Conservation (phyloP, 2,113 vertebrate genomes). For the Sylvicapra grimmia region DNA sequence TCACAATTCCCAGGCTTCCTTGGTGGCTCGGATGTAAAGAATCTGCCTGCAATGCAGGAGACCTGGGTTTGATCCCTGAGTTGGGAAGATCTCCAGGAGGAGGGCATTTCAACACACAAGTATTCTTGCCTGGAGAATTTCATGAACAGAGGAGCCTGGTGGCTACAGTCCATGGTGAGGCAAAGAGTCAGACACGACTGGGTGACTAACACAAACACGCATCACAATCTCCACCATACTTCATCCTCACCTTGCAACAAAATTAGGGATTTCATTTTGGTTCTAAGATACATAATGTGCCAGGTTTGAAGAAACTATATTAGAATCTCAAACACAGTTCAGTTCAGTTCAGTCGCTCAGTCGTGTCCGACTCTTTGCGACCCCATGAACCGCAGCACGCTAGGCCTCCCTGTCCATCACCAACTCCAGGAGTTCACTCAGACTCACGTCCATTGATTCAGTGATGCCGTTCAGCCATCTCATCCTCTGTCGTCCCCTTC, state of each 20-base stretch:
- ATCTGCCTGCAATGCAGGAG: neutral
- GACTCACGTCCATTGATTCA: rapidly evolving
- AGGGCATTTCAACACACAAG: neutral
- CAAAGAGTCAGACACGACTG: neutral
- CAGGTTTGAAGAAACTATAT: neutral
- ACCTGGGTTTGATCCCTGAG: neutral
- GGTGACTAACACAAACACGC: neutral
- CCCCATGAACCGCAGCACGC: no score
- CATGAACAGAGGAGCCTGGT: neutral
- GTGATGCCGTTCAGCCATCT: no score
- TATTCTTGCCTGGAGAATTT: neutral
- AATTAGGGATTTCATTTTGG: neutral
- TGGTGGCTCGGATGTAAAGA: neutral
- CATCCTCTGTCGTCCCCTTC: no score
- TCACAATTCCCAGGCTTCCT: neutral
- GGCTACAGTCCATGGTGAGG: neutral
- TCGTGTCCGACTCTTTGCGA: no score
- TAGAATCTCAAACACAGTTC: neutral
- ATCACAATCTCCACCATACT: neutral
- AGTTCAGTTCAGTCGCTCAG: no score
- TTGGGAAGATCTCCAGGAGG: neutral
- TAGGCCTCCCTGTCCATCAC: no score
- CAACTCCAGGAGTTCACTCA: no score
- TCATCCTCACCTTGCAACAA: neutral
- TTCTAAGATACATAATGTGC: neutral